Evolutionary conservation across 2,797 vertebrate genomes (phyloP).

Genomic region (Malurus leucopterus): DNA sequence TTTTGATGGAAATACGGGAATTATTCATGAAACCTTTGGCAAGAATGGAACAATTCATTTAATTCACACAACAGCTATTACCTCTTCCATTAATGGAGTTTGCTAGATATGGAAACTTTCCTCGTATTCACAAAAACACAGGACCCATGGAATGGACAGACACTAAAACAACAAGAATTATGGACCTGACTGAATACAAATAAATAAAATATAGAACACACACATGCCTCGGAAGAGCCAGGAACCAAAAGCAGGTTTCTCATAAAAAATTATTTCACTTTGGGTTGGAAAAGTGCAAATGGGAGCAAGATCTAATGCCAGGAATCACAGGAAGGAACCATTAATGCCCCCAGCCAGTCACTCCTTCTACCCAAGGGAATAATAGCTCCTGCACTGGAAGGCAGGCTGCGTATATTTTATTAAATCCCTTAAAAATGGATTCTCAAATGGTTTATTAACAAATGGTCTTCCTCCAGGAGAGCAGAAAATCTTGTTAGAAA

Average conservation of each 20-base stretch:
- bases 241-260: conserved; percentile 25
- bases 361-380: conserved; percentile 54
- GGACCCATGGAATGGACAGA: neutral
- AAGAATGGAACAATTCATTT: neutral
- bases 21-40: neutral
- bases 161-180: neutral
- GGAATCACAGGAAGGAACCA: conserved; percentile 44
- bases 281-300: conserved; percentile 47
- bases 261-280: conserved; percentile 53
- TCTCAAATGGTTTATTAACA: conserved; percentile 60
- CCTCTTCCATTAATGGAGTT: neutral
- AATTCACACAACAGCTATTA: neutral
- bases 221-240: neutral
- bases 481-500: conserved; percentile 56
- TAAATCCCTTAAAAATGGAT: conserved; percentile 63
- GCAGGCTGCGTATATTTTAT: conserved; percentile 60
- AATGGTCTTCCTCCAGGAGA: conserved; percentile 49
- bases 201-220: conserved; percentile 64
- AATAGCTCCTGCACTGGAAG: conserved; percentile 49
- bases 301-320: conserved; percentile 39
- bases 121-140: neutral
- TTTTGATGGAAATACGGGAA: neutral
- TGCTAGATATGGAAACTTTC: neutral
- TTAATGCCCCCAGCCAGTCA: conserved; percentile 50
- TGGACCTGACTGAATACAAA: conserved; percentile 27